Conservation (phyloP, 2,113 vertebrate species). For the Acanthisitta chloris region DNA sequence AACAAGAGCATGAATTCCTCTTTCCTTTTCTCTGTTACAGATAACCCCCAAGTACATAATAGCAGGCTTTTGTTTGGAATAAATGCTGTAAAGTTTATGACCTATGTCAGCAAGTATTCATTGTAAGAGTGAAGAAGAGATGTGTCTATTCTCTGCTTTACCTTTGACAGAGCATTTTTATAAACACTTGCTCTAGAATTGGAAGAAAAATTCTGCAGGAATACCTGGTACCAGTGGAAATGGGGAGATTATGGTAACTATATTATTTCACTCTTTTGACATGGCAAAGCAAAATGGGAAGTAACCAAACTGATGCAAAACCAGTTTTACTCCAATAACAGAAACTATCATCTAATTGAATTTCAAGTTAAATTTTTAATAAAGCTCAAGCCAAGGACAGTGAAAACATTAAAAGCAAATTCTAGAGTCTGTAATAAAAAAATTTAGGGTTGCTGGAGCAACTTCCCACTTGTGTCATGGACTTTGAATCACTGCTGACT, state of each 20-base stretch:
- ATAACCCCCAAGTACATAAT: neutral
- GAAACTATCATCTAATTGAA: neutral
- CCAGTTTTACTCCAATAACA: neutral
- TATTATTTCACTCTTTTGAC: neutral
- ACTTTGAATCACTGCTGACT: neutral
- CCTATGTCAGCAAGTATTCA: neutral
- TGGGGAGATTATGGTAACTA: neutral
- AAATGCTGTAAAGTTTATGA: neutral
- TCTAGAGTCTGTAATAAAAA: neutral
- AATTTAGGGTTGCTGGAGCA: neutral
- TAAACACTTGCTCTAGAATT: neutral
- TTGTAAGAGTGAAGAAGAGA: neutral
- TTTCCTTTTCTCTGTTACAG: neutral
- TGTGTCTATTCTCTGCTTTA: neutral
- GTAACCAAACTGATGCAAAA: neutral
- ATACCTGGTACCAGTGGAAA: neutral
- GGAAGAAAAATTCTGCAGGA: neutral
- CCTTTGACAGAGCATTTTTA: neutral
- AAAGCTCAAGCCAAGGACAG: neutral
- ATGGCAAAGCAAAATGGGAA: neutral
- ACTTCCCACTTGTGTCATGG: neutral
- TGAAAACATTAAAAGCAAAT: neutral
- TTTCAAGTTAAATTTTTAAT: slow-evolving; percentile 19
- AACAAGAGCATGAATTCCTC: neutral
- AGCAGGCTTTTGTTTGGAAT: neutral